Base-by-base conservation (phyloP, 2,888 invertebrate species). In the Drosophila falleni region DNA sequence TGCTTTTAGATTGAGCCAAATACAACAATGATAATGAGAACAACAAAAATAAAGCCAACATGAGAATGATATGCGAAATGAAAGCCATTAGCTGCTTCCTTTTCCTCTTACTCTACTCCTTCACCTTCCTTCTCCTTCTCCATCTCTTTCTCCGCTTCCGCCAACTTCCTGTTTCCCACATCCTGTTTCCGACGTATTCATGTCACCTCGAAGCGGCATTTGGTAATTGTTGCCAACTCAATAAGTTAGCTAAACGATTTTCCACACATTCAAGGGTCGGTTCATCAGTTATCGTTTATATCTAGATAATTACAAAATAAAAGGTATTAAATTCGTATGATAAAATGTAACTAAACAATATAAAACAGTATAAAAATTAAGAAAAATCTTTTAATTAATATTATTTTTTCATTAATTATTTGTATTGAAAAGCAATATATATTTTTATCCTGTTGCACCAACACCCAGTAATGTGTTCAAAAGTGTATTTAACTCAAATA, bases 11-110 rank as follows among this genome's bases (percentile, higher is more conserved):
- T 55, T 53, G 55, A 58, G 16, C 26, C 58, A 50, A 54, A 55
- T 47, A 23, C 49, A 50, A 33, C 56, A 31, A 19, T 13, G 10
- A 62, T 35, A 41, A 59, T 39, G 19, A 50, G 16, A 50, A 41
- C 11, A 19, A 56, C 10, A 61, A 16, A 33, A 29, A 41, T 23
- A 5, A 19, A 15, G 11, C 5, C 33, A 1, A 1, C 37, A 35
- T 41, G 10, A 15, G 33, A 64, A 54, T 58, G 39, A 53, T 68
- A 50, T 46, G 37, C 61, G 39, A 62, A 79, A 69, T 79, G 79
- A 56, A 59, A 41, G 70, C 41, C 63, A 79, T 80, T 81, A 61
- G 58, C 58, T 50, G 56, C 41, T 53, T 44, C 37, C 74, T 37
- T 16, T 19, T n/a, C 3, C 33, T 23, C 10, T n/a, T n/a, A 3